Percentiles rank a stretch among this genome's conserved stretches.
Conservation (phyloP, 2,113 vertebrate genomes). For the Elachura formosa region DNA sequence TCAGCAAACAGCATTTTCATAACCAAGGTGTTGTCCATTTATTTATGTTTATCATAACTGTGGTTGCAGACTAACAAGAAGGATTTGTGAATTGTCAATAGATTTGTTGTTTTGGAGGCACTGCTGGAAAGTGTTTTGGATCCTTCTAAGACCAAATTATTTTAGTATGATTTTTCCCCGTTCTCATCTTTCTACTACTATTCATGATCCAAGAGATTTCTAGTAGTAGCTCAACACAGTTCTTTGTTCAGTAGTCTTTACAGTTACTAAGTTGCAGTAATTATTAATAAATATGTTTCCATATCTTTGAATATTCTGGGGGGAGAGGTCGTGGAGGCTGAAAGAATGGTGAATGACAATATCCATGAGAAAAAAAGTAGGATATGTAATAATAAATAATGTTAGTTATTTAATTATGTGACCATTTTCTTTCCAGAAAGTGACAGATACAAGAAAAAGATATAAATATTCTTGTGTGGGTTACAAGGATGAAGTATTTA, state of each 20-base stretch:
- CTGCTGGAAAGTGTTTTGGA: background rate
- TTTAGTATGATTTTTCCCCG: background rate
- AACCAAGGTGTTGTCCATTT: accelerated
- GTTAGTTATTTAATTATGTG: background rate
- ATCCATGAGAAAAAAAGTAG: background rate
- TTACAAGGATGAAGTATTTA: background rate
- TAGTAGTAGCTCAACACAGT: background rate
- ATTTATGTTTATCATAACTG: background rate
- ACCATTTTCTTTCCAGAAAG: background rate
- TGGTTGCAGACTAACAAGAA: background rate
- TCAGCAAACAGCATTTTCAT: background rate
- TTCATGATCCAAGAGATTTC: background rate
- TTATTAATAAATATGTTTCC: background rate
- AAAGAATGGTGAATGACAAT: background rate
- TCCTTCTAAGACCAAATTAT: background rate
- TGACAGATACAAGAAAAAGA: background rate
- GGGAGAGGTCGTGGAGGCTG: background rate
- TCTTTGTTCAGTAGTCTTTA: background rate
- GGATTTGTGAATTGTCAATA: background rate
- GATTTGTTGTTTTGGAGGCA: background rate
- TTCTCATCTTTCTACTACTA: background rate
- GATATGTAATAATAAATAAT: background rate
- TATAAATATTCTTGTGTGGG: background rate
- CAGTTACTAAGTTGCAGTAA: background rate
- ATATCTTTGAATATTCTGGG: background rate